Evolutionary conservation across 2,113 vertebrate genomes (phyloP), one percentile per base, ranked within the genome.

Genomic region (Columba janthina): DNA sequence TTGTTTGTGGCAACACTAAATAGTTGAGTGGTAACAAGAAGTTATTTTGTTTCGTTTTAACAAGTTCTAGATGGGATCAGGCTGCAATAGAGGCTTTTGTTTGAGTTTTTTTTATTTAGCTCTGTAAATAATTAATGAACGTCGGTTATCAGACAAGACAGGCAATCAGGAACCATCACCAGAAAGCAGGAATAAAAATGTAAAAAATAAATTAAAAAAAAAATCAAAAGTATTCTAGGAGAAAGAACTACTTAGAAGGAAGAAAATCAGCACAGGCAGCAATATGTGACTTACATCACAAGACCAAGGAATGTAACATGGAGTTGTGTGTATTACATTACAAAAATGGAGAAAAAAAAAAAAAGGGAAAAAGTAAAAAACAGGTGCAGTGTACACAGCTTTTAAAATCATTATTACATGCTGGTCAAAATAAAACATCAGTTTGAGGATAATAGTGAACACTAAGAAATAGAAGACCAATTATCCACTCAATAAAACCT

Each of bases 161-260:
- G 99, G 99, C 99, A 99, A 99, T 99, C 99, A 99, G 99, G 98
- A 98, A 98, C 99, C 99, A 98, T 99, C 99, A 99, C 99, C 98
- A 99, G 98, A 98, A 98, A 99, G 98, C 98, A 98, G 97, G 97
- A 98, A 97, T 97, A 97, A 97, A 96, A 98, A 98, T 91, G 74
- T 94, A 90, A 96, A 97, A 96, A 84, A 96, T n/a, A 97, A 96
- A 93, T 40, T 44, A 40, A 88, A 91, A 91, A 76, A 60, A 91
- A 96, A 70, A 18, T 22, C 29, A 91, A 93, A 96, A 83, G 95
- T 94, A 76, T 89, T 97, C 96, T 98, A 98, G 97, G 96, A 98
- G 96, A 96, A 97, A 95, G 93, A 93, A 83, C 98, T 98, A 98
- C 94, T 98, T 77, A 97, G 94, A 97, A 85, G 89, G 84, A 96